Evolutionary conservation across 2,888 invertebrate species (phyloP).

Genomic region (Trichopria drosophilae): DNA sequence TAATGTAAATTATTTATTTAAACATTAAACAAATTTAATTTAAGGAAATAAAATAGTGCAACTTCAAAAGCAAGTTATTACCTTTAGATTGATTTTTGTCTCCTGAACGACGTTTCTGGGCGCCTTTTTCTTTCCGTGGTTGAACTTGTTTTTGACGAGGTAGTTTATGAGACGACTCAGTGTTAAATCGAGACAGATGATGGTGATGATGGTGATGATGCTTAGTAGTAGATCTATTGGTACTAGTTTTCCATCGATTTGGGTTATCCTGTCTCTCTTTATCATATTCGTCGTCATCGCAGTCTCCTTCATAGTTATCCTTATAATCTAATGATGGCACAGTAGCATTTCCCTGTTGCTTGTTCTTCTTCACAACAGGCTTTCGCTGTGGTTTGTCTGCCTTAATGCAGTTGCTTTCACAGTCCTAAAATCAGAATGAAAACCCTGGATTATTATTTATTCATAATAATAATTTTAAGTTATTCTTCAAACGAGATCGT

Average conservation of each 20-base stretch:
- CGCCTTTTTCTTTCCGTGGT: slow-evolving; percentile 50
- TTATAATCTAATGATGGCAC: slow-evolving; percentile 55
- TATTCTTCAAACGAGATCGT: slow-evolving; percentile 27
- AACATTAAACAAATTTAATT: too few species aligned
- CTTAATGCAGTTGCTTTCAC: slow-evolving; percentile 50
- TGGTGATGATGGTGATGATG: slow-evolving; percentile 46
- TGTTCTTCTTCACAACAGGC: slow-evolving; percentile 47
- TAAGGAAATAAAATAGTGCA: too few species aligned
- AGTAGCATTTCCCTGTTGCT: slow-evolving; percentile 42
- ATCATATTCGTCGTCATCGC: slow-evolving; percentile 56
- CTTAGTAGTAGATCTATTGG: slow-evolving; percentile 47
- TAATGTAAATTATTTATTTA: too few species aligned
- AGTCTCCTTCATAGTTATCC: slow-evolving; percentile 60
- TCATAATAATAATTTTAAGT: too few species aligned
- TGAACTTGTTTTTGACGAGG: slow-evolving; percentile 48
- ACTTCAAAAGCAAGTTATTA: too few species aligned
- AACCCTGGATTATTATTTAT: too few species aligned
- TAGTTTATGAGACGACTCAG: slow-evolving; percentile 45
- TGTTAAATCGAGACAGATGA: slow-evolving; percentile 39
- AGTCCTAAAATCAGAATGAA: slow-evolving; percentile 34
- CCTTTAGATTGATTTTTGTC: slow-evolving; percentile 48
- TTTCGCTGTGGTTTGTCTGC: slow-evolving; percentile 50
- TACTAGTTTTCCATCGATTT: slow-evolving; percentile 54
- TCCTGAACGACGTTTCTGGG: slow-evolving; percentile 48
- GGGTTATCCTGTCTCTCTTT: slow-evolving; percentile 49